phyloP scores from a whole-genome alignment of 2,113 vertebrate genomes.

The Scortum barcoo region DNA sequence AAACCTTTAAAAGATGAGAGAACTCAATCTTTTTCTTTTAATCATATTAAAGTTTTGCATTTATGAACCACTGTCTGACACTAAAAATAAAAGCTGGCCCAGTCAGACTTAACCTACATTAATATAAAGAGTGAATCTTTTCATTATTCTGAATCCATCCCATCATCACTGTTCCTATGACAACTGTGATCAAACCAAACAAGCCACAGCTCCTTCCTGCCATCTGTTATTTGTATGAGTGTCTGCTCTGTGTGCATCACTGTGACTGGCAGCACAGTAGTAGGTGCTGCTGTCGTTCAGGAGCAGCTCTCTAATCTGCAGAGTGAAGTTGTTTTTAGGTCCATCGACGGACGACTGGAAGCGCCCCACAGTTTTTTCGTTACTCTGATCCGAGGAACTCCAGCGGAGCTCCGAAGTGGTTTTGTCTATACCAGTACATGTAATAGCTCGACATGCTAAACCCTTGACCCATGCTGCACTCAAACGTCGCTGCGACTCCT shows the following conservation, averaged over 20 bases:
- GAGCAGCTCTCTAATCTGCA: conserved; percentile 54
- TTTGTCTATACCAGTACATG: conserved; percentile 79
- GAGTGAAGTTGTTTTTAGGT: conserved; percentile 67
- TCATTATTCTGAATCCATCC: neutral
- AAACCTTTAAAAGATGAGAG: too few relatives aligned
- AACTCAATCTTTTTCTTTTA: too few relatives aligned
- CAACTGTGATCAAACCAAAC: neutral
- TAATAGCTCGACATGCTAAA: conserved; percentile 65
- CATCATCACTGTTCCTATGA: neutral
- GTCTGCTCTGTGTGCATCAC: conserved; percentile 44
- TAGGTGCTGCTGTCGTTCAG: conserved; percentile 70
- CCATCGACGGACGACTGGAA: neutral
- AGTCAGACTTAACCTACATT: too few relatives aligned
- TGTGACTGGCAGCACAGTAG: conserved; percentile 79
- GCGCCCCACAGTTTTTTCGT: neutral
- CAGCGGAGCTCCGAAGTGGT: conserved; percentile 6
- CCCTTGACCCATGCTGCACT: conserved; percentile 65
- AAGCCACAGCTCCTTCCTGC: conserved; percentile 38
- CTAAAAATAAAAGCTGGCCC: too few relatives aligned
- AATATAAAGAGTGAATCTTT: neutral
- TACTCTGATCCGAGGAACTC: too few relatives aligned
- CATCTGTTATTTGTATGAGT: conserved; percentile 68
- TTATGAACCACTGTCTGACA: too few relatives aligned
- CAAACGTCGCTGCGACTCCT: conserved; percentile 18
- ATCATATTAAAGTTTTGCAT: too few relatives aligned